Evolutionary conservation across 2,888 invertebrate species (phyloP), one percentile per base, ranked within the genome.

Genomic region (Cantharis rustica): DNA sequence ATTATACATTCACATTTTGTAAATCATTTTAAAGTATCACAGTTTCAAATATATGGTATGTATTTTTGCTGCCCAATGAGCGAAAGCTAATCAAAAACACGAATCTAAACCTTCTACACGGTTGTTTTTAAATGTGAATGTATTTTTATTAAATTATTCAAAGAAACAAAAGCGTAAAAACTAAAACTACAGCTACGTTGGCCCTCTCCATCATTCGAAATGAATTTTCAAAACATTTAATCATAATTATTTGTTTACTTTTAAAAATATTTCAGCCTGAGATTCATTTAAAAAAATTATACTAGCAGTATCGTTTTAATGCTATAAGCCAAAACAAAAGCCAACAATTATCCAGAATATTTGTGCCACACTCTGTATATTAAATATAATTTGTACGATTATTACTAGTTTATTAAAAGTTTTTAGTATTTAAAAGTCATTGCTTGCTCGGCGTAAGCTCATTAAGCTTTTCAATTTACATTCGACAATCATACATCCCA

Each of bases 1-100:
- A n/a, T 15, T 61, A 68, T 69, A 69, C 73, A 73, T 73, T 73
- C 73, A 73, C 73, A 69, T 73, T 73, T 31, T 10, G n/a, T 69
- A 17, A 23, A 68, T 47, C 47, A 68, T 64, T 47, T 68, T 68
- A 73, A 73, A 73, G 69, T 73, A 73, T 73, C 73, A 73, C 73
- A 73, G 73, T 68, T 64, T 73, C 9, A 69, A 69, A 61, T 63
- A 73, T 68, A 73, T 16, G 23, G 17, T n/a, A 23, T 23, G 17
- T 66, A 66, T 66, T 66, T 66, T 66, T 66, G 16, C 13, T 63
- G 63, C 13, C 47, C 47, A 5, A 1, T n/a, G 47, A n/a, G 47
- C 47, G 47, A 47, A n/a, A 47, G 47, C 47, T 47, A 47, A 47
- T 47, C 47, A 47, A 47, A 47, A 47, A 47, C 47, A 47, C 47